Evolutionary conservation across 2,797 vertebrate species (phyloP).

Genomic region (Rachycentron canadum): DNA sequence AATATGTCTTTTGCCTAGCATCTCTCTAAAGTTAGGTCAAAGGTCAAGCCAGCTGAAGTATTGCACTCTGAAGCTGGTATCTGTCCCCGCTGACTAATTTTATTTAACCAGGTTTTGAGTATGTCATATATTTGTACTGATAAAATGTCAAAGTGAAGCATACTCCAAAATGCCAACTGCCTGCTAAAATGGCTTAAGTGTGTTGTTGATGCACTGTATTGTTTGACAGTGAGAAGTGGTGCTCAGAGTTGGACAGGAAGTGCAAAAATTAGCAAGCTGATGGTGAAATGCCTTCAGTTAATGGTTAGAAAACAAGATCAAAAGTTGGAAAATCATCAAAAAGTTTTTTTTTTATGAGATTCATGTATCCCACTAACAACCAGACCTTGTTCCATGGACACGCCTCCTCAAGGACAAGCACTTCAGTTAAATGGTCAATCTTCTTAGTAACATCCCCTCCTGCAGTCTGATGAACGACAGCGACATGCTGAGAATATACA

Average conservation of each 20-base stretch:
- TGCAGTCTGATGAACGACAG: constrained; percentile 24
- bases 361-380: background rate
- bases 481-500: constrained; percentile 29
- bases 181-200: constrained; percentile 8
- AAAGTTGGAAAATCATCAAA: background rate
- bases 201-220: constrained; percentile 12
- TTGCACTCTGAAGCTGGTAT: background rate
- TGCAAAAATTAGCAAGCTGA: background rate
- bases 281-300: background rate
- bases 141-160: background rate
- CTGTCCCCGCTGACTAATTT: background rate
- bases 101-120: background rate
- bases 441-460: constrained; percentile 3
- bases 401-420: constrained; percentile 39
- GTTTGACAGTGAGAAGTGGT: background rate
- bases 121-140: background rate
- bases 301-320: background rate
- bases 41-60: constrained; percentile 11
- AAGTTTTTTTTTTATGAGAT: background rate
- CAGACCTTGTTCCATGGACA: background rate
- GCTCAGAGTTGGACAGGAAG: background rate
- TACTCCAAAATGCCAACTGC: background rate
- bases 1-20: background rate
- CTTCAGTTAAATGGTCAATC: constrained; percentile 33
- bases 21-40: constrained; percentile 17